Evolutionary conservation across 2,113 vertebrate genomes (phyloP).

Genomic region (Ptychochromis oligacanthus): DNA sequence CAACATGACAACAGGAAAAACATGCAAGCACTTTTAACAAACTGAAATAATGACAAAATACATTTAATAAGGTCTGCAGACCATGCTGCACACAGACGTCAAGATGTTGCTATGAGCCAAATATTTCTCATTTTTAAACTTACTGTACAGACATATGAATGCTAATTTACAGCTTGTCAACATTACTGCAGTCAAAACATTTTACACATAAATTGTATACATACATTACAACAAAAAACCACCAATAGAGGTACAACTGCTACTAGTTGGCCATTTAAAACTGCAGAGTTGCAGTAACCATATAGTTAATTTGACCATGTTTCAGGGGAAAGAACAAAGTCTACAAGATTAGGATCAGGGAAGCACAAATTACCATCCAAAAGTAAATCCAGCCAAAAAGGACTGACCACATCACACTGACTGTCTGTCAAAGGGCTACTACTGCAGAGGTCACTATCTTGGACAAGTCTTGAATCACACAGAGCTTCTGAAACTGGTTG

Average conservation of each 20-base stretch:
- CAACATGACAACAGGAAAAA: background rate
- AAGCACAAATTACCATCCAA: slow-evolving; percentile 6
- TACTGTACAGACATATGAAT: background rate
- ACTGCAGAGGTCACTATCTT: background rate
- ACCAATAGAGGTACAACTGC: no score
- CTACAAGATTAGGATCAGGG: slow-evolving; percentile 8
- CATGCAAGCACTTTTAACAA: background rate
- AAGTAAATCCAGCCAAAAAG: slow-evolving; percentile 32
- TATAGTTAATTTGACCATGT: background rate
- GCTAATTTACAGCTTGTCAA: background rate
- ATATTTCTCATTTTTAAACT: background rate
- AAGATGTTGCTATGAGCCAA: background rate
- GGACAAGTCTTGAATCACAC: background rate
- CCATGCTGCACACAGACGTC: background rate
- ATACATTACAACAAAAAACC: background rate
- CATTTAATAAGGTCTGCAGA: background rate
- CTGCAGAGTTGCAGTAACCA: background rate
- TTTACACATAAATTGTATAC: no score
- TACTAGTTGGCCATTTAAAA: background rate
- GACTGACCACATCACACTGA: background rate
- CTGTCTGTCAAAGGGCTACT: background rate
- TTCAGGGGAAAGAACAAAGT: slow-evolving; percentile 9
- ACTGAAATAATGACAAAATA: background rate
- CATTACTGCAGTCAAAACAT: background rate
- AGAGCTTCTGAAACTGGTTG: background rate